Evolutionary conservation across 1,140 invertebrate genomes (phyloP).

Genomic region (Aradophagus sp.): DNA sequence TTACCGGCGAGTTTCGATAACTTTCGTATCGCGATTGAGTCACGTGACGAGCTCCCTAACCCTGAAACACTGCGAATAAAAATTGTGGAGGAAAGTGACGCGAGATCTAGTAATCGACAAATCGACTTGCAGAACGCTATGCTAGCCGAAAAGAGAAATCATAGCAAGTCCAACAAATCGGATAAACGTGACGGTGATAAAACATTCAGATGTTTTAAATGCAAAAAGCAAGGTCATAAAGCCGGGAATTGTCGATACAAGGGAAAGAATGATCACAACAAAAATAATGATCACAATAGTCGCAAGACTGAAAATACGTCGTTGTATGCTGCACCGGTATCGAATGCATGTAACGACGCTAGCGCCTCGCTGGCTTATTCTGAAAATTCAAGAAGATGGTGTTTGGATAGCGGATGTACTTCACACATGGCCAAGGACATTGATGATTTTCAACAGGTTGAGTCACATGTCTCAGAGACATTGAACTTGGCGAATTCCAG

Average conservation of each 20-base stretch:
- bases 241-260: background rate
- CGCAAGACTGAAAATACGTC: constrained; percentile 7
- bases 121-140: background rate
- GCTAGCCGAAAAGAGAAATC: background rate
- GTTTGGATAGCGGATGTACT: constrained; percentile 37
- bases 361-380: constrained; percentile 2
- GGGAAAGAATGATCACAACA: background rate
- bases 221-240: background rate
- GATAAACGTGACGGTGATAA: background rate
- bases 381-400: constrained; percentile 15
- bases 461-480: constrained; percentile 4
- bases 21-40: background rate
- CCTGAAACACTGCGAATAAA: background rate
- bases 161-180: background rate
- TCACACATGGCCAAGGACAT: constrained; percentile 28
- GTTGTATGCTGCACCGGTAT: constrained; percentile 6
- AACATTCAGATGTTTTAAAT: background rate
- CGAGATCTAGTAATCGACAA: background rate
- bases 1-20: background rate
- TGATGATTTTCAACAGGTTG: constrained; percentile 9
- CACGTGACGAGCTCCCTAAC: background rate
- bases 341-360: constrained; percentile 1
- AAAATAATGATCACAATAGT: too few species aligned
- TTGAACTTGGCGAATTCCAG: constrained; percentile 19
- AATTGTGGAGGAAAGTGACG: background rate